Evolutionary conservation across 2,113 vertebrate genomes (phyloP).

Genomic region (Chamaea fasciata): DNA sequence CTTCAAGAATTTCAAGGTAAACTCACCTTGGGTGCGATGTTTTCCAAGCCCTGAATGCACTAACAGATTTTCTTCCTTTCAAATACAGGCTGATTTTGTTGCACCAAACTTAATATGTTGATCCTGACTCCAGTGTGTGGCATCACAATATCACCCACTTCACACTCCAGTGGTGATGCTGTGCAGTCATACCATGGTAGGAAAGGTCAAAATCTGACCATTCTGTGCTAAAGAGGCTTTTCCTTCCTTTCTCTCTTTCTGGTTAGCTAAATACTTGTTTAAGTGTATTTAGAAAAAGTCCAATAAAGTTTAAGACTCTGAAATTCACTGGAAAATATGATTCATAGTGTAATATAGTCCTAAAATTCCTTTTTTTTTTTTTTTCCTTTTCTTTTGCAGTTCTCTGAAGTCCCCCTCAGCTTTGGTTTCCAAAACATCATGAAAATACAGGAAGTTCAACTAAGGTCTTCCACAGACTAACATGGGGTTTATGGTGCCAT

Average conservation of each 20-base stretch:
- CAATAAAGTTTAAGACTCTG: neutral
- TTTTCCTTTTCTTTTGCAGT: neutral
- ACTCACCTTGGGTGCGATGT: neutral
- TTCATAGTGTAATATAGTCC: neutral
- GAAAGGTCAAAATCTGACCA: neutral
- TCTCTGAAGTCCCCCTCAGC: neutral
- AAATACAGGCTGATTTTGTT: neutral
- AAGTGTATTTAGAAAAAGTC: neutral
- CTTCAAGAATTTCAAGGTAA: neutral
- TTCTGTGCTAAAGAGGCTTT: neutral
- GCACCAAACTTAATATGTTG: neutral
- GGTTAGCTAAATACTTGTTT: neutral
- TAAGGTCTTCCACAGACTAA: neutral
- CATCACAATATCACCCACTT: neutral
- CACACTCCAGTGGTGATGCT: neutral
- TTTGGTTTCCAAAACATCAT: neutral
- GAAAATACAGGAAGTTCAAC: neutral
- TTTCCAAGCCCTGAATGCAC: neutral
- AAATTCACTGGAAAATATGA: neutral
- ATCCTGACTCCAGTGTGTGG: neutral
- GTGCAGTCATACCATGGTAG: fast-evolving
- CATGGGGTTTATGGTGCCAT: neutral
- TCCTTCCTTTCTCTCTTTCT: neutral
- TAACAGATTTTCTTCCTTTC: neutral
- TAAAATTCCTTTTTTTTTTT: neutral